phyloP scores from a whole-genome alignment of 2,113 vertebrate genomes.

The Tupaia chinensis region DNA sequence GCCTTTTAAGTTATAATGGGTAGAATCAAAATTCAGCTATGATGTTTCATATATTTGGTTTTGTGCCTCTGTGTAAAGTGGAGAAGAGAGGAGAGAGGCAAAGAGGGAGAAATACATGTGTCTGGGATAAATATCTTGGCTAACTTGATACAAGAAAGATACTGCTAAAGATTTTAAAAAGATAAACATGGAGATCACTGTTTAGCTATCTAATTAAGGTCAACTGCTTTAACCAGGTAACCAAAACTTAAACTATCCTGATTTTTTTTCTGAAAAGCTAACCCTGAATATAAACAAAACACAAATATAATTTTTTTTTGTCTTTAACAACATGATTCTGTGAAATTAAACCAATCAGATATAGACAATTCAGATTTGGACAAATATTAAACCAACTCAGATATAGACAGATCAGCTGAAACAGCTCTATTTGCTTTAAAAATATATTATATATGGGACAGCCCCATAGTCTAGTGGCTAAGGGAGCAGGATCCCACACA shows the following conservation, averaged over 20 bases:
- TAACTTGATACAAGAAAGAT: background rate
- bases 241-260: background rate
- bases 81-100: background rate
- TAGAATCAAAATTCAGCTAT: conserved; percentile 4
- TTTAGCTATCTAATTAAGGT: background rate
- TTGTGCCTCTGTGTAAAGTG: background rate
- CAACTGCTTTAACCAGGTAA: background rate
- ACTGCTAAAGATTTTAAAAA: background rate
- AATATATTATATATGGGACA: background rate
- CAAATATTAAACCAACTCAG: background rate
- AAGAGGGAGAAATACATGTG: background rate
- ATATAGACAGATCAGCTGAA: background rate
- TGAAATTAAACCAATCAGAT: background rate
- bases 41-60: background rate
- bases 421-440: background rate
- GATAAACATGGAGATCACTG: background rate
- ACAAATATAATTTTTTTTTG: background rate
- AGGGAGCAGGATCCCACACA: no score
- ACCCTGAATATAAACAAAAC: background rate
- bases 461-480: no score
- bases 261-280: background rate
- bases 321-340: background rate
- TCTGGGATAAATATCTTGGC: background rate
- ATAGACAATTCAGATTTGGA: background rate
- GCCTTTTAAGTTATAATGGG: background rate